phyloP scores from a whole-genome alignment of 2,113 vertebrate genomes.

The Melanerpes formicivorus region DNA sequence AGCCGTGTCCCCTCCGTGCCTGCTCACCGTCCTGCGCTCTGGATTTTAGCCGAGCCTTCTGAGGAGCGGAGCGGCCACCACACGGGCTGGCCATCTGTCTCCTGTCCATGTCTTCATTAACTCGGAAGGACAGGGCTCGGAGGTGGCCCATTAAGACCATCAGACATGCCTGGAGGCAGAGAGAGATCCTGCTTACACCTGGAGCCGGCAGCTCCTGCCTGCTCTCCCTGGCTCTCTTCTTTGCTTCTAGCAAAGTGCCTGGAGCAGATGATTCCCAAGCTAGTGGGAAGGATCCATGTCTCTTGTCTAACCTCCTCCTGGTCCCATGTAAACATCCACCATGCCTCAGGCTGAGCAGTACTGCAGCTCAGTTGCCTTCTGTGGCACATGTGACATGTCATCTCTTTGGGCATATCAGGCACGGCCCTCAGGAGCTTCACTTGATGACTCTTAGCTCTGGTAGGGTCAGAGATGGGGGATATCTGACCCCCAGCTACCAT shows the following conservation, averaged over 20 bases:
- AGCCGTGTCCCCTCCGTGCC: rapidly evolving
- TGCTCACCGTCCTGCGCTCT: background rate
- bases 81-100: background rate
- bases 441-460: background rate
- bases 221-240: background rate
- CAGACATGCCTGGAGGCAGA: background rate
- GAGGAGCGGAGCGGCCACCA: background rate
- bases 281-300: background rate
- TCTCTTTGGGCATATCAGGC: background rate
- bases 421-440: background rate
- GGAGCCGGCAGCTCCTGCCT: background rate
- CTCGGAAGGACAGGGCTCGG: background rate
- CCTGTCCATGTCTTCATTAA: background rate
- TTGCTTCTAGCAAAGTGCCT: background rate
- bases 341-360: background rate
- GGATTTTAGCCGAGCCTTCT: background rate
- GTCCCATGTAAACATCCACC: background rate
- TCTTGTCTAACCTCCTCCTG: background rate
- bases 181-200: background rate
- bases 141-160: background rate
- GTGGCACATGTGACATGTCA: background rate
- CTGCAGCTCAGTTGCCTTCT: rapidly evolving
- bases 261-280: background rate
- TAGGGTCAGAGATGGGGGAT: no score
- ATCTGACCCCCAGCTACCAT: background rate